Evolutionary conservation across 2,797 vertebrate species (phyloP), one percentile per base, ranked within the genome.

Genomic region (Adelosebastes latens): DNA sequence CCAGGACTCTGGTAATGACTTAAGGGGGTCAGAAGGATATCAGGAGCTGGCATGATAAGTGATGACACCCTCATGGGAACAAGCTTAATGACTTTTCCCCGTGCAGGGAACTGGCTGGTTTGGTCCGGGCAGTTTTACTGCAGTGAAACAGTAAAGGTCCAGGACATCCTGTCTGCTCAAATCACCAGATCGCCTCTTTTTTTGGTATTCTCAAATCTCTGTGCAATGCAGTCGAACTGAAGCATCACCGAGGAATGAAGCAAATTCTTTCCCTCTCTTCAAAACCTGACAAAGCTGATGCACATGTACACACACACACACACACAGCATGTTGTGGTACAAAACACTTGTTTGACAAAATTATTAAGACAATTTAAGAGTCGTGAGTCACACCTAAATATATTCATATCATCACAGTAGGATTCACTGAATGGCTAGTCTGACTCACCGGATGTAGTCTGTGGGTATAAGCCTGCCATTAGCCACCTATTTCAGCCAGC

Each of bases 1-100:
- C 67, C 77, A 86, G 81, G 63, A 75, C 79, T 42, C 62, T 80
- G 80, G 79, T 92, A 94, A 94, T 91, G 88, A 93, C 90, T 91
- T 86, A 86, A 90, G 87, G 90, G 88, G 92, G 90, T 92, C 87
- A 92, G 89, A 82, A 89, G 89, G 90, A 93, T 90, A 92, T 92
- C 89, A 87, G 86, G 86, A 84, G 84, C 89, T 86, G 83, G 86
- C 84, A 89, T 89, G 91, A 91, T 90, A 92, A 91, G 89, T 87
- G 91, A 92, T 89, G 91, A 92, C 82, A 90, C 81, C 89, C 88
- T 88, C 84, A 79, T 83, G 89, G 87, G 92, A 92, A 84, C 75
- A 52, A 79, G 83, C 88, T 89, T 92, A 93, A 94, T 93, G 88
- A 94, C 85, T 92, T 89, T 91, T 91, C 75, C 46, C 77, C 53